Percentiles rank a stretch among this genome's conserved stretches.
These are phyloP conservation scores for Ptiloglossa arizonensis DNA, from an alignment of 1,140 invertebrate species.

Conservation along the genomic window DNA sequence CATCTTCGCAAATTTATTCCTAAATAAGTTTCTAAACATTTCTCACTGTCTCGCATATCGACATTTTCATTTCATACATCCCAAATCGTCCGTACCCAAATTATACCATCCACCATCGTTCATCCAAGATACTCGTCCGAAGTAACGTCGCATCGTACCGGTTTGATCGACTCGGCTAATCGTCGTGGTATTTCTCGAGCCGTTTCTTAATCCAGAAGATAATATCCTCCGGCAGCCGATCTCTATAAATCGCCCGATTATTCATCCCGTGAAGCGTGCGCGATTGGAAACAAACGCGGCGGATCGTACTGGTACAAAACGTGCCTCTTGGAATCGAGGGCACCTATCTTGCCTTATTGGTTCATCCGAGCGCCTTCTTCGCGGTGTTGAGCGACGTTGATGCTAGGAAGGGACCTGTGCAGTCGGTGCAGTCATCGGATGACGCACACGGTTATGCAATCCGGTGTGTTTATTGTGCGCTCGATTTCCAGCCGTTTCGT, in stretches of 20 bases:
- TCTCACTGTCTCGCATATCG: too few relatives aligned
- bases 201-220: neutral
- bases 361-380: slow-evolving; percentile 49
- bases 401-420: slow-evolving; percentile 28
- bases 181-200: neutral
- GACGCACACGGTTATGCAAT: slow-evolving; percentile 74
- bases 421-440: slow-evolving; percentile 68
- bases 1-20: too few relatives aligned
- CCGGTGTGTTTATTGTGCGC: slow-evolving; percentile 56
- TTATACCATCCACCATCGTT: too few relatives aligned
- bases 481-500: slow-evolving; percentile 58
- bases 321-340: slow-evolving; percentile 62
- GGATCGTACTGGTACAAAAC: slow-evolving; percentile 32
- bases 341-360: slow-evolving; percentile 77
- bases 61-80: too few relatives aligned
- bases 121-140: too few relatives aligned
- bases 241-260: slow-evolving; percentile 1
- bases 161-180: neutral
- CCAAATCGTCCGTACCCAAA: too few relatives aligned
- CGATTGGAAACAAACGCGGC: slow-evolving; percentile 6
- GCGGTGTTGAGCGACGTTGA: neutral
- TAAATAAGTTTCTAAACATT: too few relatives aligned
- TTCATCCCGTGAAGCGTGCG: neutral
- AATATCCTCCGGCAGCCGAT: neutral
- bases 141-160: too few relatives aligned